Base-by-base conservation (phyloP, 2,113 vertebrate genomes). In the Delphinus delphis region DNA sequence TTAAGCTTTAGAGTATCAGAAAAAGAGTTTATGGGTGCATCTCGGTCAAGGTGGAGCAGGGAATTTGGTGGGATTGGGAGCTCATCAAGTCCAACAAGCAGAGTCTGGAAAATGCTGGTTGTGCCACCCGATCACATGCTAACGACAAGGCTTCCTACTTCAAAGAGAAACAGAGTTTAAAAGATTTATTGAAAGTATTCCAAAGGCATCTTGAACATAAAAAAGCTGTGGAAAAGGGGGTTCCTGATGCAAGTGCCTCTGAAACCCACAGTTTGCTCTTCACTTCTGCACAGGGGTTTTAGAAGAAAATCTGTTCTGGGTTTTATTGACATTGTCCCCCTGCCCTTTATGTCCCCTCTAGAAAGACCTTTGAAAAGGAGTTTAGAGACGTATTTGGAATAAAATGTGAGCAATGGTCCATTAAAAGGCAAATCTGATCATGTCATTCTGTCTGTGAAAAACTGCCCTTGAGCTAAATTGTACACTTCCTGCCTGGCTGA, bases 101-200 rank as follows among this genome's bases (percentile, higher is more conserved):
- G 65, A 55, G 12, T 44, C 62, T 50, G 41, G 62, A 76, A 73
- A 88, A 79, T 18, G 18, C 79, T 1, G 9, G 23, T n/a, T 93
- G 90, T 80, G 63, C 15, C 65, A 18, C 17, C 41, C 55, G 17
- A 79, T 86, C 88, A n/a, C 90, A 53, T 14, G 47, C 73, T 31
- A 47, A 94, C 55, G 63, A 38, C 77, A 95, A 71, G 71, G 20
- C 88, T 82, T 82, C 71, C 77, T 88, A 70, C 67, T 96, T 55
- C 1, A 3, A 97, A 68, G 87, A 20, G 87, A 89, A 90, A 47
- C 36, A 73, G 80, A 76, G 65, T 74, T 47, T 31, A 79, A 76
- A 95, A 82, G 53, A 93, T 60, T 63, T 82, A 73, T 85, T 63
- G 88, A 82, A 92, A 50, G 47, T 50, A 28, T 63, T 95, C 74